Evolutionary conservation across 2,113 vertebrate species (phyloP).

Genomic region (Butorides virescens): DNA sequence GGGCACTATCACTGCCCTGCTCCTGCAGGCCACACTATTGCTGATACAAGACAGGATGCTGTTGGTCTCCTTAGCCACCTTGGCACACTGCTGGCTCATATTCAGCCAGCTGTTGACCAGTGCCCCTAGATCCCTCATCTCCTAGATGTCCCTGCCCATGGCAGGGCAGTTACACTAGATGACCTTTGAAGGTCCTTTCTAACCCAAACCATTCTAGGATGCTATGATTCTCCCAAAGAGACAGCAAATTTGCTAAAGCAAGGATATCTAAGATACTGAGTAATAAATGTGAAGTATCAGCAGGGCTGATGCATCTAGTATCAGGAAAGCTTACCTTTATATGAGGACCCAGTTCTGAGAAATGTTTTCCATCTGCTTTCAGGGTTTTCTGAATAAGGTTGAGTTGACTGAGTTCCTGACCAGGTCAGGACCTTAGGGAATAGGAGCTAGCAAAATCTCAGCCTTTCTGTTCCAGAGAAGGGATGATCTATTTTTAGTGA

Average conservation of each 20-base stretch:
- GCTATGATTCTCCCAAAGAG: neutral
- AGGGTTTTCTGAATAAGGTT: neutral
- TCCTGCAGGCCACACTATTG: too few species aligned
- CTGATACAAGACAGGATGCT: too few species aligned
- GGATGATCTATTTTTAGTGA: neutral
- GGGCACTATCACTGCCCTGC: too few species aligned
- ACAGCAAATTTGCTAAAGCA: neutral
- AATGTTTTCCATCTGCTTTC: neutral
- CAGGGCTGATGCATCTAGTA: neutral
- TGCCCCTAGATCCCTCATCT: too few species aligned
- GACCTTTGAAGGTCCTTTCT: neutral
- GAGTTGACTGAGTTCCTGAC: neutral
- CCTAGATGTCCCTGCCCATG: neutral
- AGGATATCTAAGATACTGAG: neutral
- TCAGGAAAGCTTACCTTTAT: neutral
- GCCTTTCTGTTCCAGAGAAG: neutral
- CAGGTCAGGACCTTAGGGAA: neutral
- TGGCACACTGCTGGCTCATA: too few species aligned
- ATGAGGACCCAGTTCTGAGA: neutral
- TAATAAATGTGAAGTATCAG: neutral
- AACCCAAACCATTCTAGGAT: neutral
- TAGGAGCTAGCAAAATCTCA: neutral
- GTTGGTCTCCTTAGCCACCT: too few species aligned
- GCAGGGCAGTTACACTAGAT: fast-evolving
- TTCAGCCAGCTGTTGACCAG: too few species aligned